Base-by-base conservation (phyloP, 1,140 invertebrate genomes). In the Pseudoatta argentina region DNA sequence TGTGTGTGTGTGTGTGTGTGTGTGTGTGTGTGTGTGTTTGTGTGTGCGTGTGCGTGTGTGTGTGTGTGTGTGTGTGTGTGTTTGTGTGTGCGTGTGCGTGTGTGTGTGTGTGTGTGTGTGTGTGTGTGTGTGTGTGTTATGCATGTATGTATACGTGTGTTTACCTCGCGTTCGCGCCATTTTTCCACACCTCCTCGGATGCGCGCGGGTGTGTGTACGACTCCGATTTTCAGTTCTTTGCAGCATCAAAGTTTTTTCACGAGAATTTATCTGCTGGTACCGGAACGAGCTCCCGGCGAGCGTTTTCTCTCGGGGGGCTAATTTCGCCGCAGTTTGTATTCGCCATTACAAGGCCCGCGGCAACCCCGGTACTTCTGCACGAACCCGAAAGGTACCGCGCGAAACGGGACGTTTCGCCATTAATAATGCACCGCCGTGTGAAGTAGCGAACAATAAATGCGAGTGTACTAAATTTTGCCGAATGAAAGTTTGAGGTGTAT, bases 251-350 rank as follows among this genome's bases (percentile, higher is more conserved):
- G 69, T 83, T 83, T 83, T 83, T 83, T 83, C 67, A 24, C 53
- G 69, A 75, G 55, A 83, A 83, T 83, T 83, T 73, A 83, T 83
- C 39, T 83, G 79, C 12, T 27, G 39, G 78, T 24, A 51, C 76
- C 64, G 30, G 77, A 81, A 81, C 48, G 48, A 69, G 39, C 34
- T 59, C 53, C 67, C 77, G 64, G 77, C 64, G 64, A 63, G 34
- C 51, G 55, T 83, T 83, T 75, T 61, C 69, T 61, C 69, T 83
- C 79, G 27, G 69, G 79, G 69, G 79, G 79, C 79, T 83, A 83
- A 83, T 83, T 83, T 75, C 69, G 79, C 79, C 79, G 69, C 79
- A 83, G 79, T 83, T 83, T 83, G 79, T 83, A 83, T 83, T 83
- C 79, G 79, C 79, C 69, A 83, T 83, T 75, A 51, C 79, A 55